phyloP scores from a whole-genome alignment of 2,113 vertebrate species.

The Marmota flaviventris region DNA sequence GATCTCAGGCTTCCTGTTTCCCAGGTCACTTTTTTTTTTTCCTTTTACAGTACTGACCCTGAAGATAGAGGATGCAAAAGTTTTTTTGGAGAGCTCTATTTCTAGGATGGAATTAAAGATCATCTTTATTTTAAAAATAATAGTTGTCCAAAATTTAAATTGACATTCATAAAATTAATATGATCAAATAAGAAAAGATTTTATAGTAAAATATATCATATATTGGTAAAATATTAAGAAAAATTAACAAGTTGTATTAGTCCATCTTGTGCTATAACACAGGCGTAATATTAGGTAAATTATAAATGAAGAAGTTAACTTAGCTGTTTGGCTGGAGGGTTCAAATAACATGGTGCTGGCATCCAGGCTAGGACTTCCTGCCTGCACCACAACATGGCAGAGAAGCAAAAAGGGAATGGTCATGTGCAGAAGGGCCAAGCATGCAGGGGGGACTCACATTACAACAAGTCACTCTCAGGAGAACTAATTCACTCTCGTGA shows the following conservation, averaged over 20 bases:
- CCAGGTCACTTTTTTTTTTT: background rate
- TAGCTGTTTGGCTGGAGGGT: background rate
- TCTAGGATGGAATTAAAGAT: background rate
- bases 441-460: background rate
- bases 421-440: background rate
- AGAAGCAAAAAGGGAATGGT: background rate
- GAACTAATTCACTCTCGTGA: background rate
- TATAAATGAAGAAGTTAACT: background rate
- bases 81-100: background rate
- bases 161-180: constrained; percentile 25
- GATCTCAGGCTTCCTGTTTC: background rate
- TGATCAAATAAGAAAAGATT: constrained; percentile 28
- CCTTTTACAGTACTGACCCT: background rate
- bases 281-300: background rate
- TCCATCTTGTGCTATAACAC: background rate
- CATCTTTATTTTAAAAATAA: background rate
- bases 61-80: background rate
- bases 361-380: background rate
- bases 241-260: background rate
- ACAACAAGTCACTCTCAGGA: background rate
- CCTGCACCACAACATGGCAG: background rate
- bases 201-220: background rate
- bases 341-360: background rate
- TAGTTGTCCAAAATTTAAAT: constrained; percentile 36
- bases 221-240: constrained; percentile 4